phyloP scores from a whole-genome alignment of 1,140 invertebrate genomes.

The Heliconius nattereri region DNA sequence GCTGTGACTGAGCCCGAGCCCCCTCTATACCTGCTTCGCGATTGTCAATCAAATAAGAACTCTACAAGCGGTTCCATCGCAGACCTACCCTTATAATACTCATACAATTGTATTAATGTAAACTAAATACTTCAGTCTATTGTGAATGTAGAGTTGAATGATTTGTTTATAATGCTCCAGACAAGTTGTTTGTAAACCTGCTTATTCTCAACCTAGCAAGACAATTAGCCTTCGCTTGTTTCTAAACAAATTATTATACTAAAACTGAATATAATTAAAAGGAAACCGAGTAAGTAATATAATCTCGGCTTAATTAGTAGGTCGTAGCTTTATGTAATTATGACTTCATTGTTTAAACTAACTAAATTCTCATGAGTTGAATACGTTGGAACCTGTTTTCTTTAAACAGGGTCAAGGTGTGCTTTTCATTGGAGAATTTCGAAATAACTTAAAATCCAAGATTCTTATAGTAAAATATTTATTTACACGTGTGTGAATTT shows the following conservation, averaged over 20 bases:
- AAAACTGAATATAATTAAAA: neutral
- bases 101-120: constrained; percentile 37
- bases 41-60: constrained; percentile 61
- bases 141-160: constrained; percentile 12
- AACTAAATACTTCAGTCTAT: constrained; percentile 32
- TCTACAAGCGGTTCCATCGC: constrained; percentile 36
- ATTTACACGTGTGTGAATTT: constrained; percentile 5
- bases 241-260: neutral
- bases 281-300: neutral
- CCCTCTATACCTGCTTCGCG: constrained; percentile 51
- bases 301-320: constrained; percentile 14
- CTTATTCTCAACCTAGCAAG: neutral
- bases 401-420: constrained; percentile 35
- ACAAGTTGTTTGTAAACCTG: constrained; percentile 42
- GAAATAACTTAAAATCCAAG: constrained; percentile 22
- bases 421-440: constrained; percentile 29
- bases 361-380: constrained; percentile 9
- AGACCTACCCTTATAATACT: constrained; percentile 47
- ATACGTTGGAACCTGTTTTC: constrained; percentile 23
- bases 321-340: constrained; percentile 12
- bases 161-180: constrained; percentile 20
- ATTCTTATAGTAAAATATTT: constrained; percentile 2
- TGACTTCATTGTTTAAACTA: constrained; percentile 16
- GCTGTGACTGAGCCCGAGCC: constrained; percentile 55
- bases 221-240: neutral